Evolutionary conservation across 2,888 invertebrate species (phyloP).

Genomic region (Hololepta plana): DNA sequence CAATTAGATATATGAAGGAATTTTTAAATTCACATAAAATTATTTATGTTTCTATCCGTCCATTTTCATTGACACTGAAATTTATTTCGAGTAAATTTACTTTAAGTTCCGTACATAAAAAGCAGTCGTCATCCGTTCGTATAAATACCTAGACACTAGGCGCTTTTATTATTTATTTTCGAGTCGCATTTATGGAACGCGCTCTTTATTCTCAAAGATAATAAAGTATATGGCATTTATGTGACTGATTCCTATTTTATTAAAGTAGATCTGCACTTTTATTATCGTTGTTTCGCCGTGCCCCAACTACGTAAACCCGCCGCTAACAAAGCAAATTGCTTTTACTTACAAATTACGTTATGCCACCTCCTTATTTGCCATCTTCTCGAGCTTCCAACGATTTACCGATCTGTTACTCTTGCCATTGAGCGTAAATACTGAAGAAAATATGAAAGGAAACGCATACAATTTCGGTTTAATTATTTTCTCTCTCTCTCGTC

Average conservation of each 20-base stretch:
- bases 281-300: constrained; percentile 11
- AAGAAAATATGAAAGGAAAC: too few relatives aligned
- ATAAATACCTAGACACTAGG: constrained; percentile 22
- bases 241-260: constrained; percentile 22
- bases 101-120: constrained; percentile 20
- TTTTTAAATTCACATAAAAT: constrained; percentile 19
- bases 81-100: constrained; percentile 21
- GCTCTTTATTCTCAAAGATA: constrained; percentile 19
- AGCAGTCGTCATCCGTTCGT: constrained; percentile 21
- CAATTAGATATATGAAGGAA: constrained; percentile 16
- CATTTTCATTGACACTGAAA: constrained; percentile 22
- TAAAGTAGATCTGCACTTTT: constrained; percentile 19
- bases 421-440: too few relatives aligned
- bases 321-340: constrained; percentile 11
- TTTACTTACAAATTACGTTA: constrained; percentile 10
- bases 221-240: constrained; percentile 21
- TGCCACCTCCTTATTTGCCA: too few relatives aligned
- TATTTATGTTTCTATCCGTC: constrained; percentile 21
- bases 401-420: too few relatives aligned
- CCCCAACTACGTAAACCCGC: constrained; percentile 11
- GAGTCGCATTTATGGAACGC: constrained; percentile 10
- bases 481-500: too few relatives aligned
- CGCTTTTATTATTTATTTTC: constrained; percentile 19
- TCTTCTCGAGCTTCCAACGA: too few relatives aligned
- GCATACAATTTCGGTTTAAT: too few relatives aligned